Evolutionary conservation across 2,797 vertebrate genomes (phyloP), one percentile per base, ranked within the genome.

Genomic region (Centropyge bicolor): DNA sequence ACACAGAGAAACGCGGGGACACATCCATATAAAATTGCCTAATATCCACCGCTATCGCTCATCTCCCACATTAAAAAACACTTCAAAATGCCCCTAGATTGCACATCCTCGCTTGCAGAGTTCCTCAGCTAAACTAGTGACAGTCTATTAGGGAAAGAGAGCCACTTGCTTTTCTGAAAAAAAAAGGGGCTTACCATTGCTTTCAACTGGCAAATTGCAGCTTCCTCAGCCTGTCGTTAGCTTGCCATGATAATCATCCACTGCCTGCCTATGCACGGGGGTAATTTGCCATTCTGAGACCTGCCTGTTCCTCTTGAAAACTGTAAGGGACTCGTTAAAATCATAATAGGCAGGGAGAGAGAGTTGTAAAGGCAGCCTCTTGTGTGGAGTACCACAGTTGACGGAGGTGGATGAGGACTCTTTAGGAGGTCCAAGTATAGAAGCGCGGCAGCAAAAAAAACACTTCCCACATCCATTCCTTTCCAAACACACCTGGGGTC

Each of bases 171-270:
- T 83, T 82, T 80, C 63, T 76, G 69, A 76, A 63, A 46, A 76
- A 63, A 46, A 70, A 72, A 31, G 64, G 46, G 64, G 49, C 79
- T 83, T 86, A 87, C 82, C 80, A 89, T 89, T 63, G 81, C 93
- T 92, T 95, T 94, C 92, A 92, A 91, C 88, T 82, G 85, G 90
- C 74, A 94, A 94, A 95, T 94, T 95, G 90, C 90, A 92, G 92
- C 91, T 93, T 93, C 92, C 86, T 87, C 81, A 91, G 87, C 81
- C 90, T 88, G 86, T 91, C 87, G 86, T 92, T 94, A 90, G 91
- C 86, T 89, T 88, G 77, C 89, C 84, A 86, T 79, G 86, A 93
- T 94, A 94, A 95, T 94, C 89, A 91, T 88, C 80, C 84, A 80
- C 78, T 67, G 82, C 85, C 86, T 87, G 88, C 84, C 88, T 91